phyloP scores from a whole-genome alignment of 2,888 invertebrate genomes.

The Catocala fraxini region DNA sequence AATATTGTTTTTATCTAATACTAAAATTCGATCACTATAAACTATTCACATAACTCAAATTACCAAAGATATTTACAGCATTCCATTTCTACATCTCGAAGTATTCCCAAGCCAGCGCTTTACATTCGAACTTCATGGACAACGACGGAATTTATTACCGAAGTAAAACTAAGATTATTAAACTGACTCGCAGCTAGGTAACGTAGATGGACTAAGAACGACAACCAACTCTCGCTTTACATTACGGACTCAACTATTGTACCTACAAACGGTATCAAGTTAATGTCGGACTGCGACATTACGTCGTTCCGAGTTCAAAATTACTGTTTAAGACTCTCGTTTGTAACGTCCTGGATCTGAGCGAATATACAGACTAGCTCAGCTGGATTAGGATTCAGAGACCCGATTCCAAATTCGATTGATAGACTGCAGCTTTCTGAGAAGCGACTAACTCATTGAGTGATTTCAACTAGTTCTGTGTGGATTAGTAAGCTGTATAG shows the following conservation, averaged over 20 bases:
- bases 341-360: slow-evolving; percentile 14
- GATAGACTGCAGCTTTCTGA: too few species aligned
- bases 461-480: too few species aligned
- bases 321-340: slow-evolving; percentile 24
- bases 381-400: neutral
- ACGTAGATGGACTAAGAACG: neutral
- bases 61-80: slow-evolving; percentile 4
- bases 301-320: slow-evolving; percentile 30
- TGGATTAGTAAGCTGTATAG: too few species aligned
- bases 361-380: slow-evolving; percentile 20
- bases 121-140: slow-evolving; percentile 22
- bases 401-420: slow-evolving; percentile 17
- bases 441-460: too few species aligned
- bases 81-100: neutral
- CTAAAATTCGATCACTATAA: neutral
- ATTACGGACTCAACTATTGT: slow-evolving; percentile 2
- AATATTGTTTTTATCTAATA: neutral
- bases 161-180: slow-evolving; percentile 23
- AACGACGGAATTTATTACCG: slow-evolving; percentile 23
- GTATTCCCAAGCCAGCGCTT: slow-evolving; percentile 9
- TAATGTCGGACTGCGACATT: neutral
- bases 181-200: slow-evolving; percentile 14
- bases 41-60: neutral
- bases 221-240: slow-evolving; percentile 9
- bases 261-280: neutral